phyloP scores from a whole-genome alignment of 2,113 vertebrate genomes.

The Urocynchramus pylzowi region DNA sequence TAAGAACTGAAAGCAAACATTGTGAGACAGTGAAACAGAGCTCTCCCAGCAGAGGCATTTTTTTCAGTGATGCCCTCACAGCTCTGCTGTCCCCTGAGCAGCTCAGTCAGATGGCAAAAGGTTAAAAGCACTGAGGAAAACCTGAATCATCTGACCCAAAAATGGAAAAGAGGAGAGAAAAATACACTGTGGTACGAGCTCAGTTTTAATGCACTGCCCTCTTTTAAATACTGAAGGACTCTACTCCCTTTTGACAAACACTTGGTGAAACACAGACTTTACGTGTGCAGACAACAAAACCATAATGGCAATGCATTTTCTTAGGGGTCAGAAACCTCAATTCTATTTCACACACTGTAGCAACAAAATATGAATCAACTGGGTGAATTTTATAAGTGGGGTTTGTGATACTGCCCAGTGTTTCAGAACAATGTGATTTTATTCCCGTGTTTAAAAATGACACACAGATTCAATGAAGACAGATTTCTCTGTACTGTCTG shows the following conservation, averaged over 20 bases:
- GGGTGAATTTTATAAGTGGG: background rate
- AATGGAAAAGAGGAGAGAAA: background rate
- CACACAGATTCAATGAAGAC: background rate
- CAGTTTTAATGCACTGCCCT: background rate
- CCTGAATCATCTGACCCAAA: constrained; percentile 57
- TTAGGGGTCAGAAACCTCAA: background rate
- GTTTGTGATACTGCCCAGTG: background rate
- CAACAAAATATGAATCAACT: background rate
- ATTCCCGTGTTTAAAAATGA: background rate
- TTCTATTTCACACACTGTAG: background rate
- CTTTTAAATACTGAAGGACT: background rate
- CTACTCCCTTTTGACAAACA: background rate
- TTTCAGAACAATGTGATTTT: background rate
- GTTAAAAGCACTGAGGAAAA: constrained; percentile 50
- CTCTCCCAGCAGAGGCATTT: background rate
- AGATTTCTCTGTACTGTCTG: background rate
- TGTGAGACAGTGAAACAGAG: background rate
- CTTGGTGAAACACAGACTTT: background rate
- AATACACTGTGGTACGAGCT: background rate
- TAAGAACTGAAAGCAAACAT: background rate
- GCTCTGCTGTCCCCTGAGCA: background rate
- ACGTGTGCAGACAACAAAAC: background rate
- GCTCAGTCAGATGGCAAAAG: background rate
- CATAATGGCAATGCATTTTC: background rate
- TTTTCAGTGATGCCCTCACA: background rate